Base-by-base conservation (phyloP, 2,797 vertebrate species). In the Graptemys geographica region DNA sequence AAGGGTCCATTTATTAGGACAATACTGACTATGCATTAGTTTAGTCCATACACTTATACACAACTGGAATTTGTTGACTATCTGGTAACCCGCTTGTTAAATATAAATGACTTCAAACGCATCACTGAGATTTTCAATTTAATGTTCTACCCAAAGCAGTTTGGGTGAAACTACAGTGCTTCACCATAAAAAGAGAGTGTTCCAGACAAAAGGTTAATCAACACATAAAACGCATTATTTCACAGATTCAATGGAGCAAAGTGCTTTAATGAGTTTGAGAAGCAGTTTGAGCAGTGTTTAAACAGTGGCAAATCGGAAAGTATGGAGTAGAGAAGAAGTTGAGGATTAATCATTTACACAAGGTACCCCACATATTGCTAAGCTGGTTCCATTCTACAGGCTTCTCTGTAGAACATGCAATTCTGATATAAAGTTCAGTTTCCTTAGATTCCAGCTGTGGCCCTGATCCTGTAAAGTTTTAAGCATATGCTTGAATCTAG, bases 81-180 rank as follows among this genome's bases (percentile, higher is more conserved):
- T 87, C 83, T 13, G 53, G 49, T 49, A 96, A 89, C 59, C 91
- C 84, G 47, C n/a, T 89, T 65, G 89, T 82, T 86, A 86, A 86
- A 88, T 52, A 81, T 4, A 76, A 91, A 78, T 0, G 0, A 65
- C 84, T 94, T 88, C 47, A 7, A 11, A 84, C 74, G 65, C 79
- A 82, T 33, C 86, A 92, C 1, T 2, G 84, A 56, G 82, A 51
- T 65, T 90, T 94, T 65, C 90, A 74, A 74, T 55, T 1, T 0
- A 86, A 94, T 8, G 80, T 81, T 85, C 59, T 59, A 55, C 84
- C 74, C 25, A 78, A 76, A 89, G 82, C 53, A 79, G 62, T 90
- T 72, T 76, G 47, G 21, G 21, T 8, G 18, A 76, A 82, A 25
- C 87, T 88, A 59, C 41, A 5, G 0, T 2, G 2, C 59, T 53